Percentiles rank a stretch among this genome's conserved stretches.
Evolutionary conservation across 2,113 vertebrate species (phyloP).

Genomic region (Setophaga coronata): DNA sequence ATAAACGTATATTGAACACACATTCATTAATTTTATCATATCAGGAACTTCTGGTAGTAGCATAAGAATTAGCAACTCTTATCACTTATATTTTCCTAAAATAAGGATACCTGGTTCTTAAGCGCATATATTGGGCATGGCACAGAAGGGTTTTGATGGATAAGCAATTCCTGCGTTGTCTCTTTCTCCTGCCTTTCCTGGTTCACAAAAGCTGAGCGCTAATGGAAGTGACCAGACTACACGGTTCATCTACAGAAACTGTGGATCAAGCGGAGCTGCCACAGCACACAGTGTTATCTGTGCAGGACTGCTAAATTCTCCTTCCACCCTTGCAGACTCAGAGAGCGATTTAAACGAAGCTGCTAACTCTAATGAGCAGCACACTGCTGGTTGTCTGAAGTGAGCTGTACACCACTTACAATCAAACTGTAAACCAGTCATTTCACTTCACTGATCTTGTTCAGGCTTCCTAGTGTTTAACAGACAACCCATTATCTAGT

Average conservation of each 20-base stretch:
- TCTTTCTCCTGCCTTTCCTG: not conserved
- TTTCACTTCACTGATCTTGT: slow-evolving; percentile 33
- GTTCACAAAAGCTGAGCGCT: not conserved
- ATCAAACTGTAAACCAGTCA: slow-evolving; percentile 15
- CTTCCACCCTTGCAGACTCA: not conserved
- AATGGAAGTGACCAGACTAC: not conserved
- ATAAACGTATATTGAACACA: not conserved
- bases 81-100: not conserved
- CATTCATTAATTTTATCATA: not conserved
- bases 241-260: not conserved
- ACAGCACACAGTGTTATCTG: not conserved
- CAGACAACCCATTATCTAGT: slow-evolving; percentile 45
- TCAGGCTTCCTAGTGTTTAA: slow-evolving; percentile 21
- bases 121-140: not conserved
- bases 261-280: not conserved
- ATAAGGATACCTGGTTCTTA: not conserved
- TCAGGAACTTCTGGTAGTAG: not conserved
- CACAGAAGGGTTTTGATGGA: not conserved
- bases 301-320: not conserved
- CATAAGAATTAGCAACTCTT: not conserved
- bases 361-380: slow-evolving; percentile 15
- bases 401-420: not conserved
- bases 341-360: slow-evolving; percentile 7
- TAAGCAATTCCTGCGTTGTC: not conserved
- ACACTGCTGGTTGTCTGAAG: not conserved